Conservation (phyloP, 2,797 vertebrate species). For the Petrocephalus schoutedeni region DNA sequence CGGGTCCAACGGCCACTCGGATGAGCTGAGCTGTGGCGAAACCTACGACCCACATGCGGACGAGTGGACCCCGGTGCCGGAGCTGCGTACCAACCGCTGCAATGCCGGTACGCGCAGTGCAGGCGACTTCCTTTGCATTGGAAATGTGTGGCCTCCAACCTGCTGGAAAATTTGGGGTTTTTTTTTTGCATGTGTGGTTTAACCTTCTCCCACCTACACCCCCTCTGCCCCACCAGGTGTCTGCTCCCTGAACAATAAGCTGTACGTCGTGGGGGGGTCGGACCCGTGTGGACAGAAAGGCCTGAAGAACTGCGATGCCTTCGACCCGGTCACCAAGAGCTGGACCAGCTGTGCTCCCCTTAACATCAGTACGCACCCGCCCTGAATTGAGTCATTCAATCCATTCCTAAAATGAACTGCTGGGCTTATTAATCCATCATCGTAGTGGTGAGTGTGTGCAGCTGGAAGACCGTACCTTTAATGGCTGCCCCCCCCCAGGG, state of each 20-base stretch:
- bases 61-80: slow-evolving; percentile 87
- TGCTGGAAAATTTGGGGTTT: not conserved
- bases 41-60: slow-evolving; percentile 80
- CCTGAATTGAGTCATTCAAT: not conserved
- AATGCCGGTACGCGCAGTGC: slow-evolving; percentile 76
- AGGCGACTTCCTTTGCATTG: not conserved
- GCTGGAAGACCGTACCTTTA: not conserved
- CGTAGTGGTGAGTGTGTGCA: not conserved
- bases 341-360: slow-evolving; percentile 89
- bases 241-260: slow-evolving; percentile 84
- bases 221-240: slow-evolving; percentile 68
- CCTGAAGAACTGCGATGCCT: slow-evolving; percentile 95
- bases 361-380: slow-evolving; percentile 77
- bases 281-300: slow-evolving; percentile 98
- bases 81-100: slow-evolving; percentile 93
- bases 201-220: not conserved
- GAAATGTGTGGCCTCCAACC: not conserved
- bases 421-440: not conserved
- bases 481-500: slow-evolving; percentile 57
- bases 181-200: not conserved
- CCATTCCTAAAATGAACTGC: not conserved
- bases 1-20: slow-evolving; percentile 93
- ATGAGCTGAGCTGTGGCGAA: slow-evolving; percentile 94
- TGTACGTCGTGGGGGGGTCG: slow-evolving; percentile 92
- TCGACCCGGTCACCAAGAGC: slow-evolving; percentile 84